A percentile compares a stretch with the other conserved stretches of the same genome.
Evolutionary conservation across 2,797 vertebrate genomes (phyloP).

Genomic region (Cuniculus paca): DNA sequence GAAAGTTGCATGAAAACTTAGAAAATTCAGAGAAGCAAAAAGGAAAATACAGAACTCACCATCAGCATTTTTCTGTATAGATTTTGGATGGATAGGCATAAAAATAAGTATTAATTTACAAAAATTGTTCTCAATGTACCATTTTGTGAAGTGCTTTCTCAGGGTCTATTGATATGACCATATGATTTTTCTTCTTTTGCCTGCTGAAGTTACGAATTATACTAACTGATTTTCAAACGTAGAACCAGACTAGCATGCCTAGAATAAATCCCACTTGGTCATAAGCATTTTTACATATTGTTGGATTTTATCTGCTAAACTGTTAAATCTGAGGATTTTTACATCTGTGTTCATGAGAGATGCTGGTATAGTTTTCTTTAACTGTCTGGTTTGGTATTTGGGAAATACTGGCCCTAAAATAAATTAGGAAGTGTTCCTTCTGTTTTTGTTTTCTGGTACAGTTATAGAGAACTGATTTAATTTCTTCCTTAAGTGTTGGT

Average conservation of each 20-base stretch:
- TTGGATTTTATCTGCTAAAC: not conserved
- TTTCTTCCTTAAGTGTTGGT: not conserved
- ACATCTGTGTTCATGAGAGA: not conserved
- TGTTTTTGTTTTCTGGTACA: conserved; percentile 15
- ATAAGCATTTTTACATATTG: not conserved
- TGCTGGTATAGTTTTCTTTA: not conserved
- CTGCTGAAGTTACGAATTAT: not conserved
- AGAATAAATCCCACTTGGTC: not conserved
- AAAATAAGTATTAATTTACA: conserved; percentile 10
- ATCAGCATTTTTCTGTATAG: conserved; percentile 11
- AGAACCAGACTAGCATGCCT: not conserved
- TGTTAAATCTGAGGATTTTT: not conserved
- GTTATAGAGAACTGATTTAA: not conserved
- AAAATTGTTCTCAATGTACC: conserved; percentile 13
- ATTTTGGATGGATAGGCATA: not conserved
- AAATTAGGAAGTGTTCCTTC: not conserved
- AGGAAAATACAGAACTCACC: conserved; percentile 41
- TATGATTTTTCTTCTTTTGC: not conserved
- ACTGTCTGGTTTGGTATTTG: not conserved
- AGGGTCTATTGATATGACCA: not conserved
- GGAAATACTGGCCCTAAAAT: not conserved
- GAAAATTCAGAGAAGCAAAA: conserved; percentile 35
- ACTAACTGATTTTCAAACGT: not conserved
- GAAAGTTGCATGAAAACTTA: conserved; percentile 12
- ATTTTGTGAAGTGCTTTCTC: conserved; percentile 27